phyloP scores from a whole-genome alignment of 2,797 vertebrate species.

The Alcedo atthis region DNA sequence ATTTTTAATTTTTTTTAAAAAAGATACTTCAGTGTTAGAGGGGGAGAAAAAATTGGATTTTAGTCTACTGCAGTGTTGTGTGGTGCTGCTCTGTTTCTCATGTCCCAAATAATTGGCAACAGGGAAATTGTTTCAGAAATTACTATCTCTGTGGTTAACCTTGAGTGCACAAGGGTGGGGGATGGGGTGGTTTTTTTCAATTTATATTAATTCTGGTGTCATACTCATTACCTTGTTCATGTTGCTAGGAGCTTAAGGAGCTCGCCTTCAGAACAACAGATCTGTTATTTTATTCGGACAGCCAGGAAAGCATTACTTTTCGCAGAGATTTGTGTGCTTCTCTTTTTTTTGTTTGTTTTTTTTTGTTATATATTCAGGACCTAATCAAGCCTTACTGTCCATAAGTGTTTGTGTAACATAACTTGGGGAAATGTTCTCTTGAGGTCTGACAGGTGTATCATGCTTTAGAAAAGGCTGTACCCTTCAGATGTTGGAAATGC shows the following conservation, averaged over 20 bases:
- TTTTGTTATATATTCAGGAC: neutral
- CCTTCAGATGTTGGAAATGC: slow-evolving; percentile 20
- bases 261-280: neutral
- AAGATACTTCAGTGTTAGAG: neutral
- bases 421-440: neutral
- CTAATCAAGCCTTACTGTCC: slow-evolving; percentile 16
- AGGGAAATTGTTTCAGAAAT: slow-evolving; percentile 49
- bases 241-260: slow-evolving; percentile 56
- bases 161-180: slow-evolving; percentile 14
- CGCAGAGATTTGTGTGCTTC: neutral
- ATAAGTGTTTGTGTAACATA: neutral
- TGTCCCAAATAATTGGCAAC: slow-evolving; percentile 16
- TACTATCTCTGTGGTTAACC: neutral
- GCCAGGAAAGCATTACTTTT: neutral
- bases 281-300: neutral
- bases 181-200: neutral
- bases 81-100: neutral
- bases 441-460: slow-evolving; percentile 26
- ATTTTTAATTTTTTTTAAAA: too few relatives aligned
- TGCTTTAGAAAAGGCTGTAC: neutral
- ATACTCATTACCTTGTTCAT: slow-evolving; percentile 27
- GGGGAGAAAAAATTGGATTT: neutral
- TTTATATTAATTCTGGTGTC: slow-evolving; percentile 61
- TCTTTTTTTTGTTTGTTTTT: neutral
- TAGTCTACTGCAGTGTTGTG: neutral